phyloP scores from a whole-genome alignment of 2,113 vertebrate species.

The Chaenogobius annularis region DNA sequence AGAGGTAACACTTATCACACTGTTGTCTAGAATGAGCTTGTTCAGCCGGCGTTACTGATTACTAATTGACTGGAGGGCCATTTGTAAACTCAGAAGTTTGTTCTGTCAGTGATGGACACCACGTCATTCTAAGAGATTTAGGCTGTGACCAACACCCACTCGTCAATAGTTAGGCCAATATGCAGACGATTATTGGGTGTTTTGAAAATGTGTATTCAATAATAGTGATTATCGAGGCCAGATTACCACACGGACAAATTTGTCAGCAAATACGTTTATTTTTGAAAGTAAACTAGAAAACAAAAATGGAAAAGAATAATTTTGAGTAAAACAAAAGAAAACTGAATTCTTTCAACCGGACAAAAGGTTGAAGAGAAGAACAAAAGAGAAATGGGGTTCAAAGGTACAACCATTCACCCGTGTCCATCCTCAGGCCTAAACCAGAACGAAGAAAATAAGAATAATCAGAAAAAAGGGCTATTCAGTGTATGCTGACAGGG shows the following conservation, averaged over 20 bases:
- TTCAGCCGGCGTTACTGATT: slow-evolving; percentile 70
- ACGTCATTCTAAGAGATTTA: slow-evolving; percentile 48
- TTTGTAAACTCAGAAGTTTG: slow-evolving; percentile 59
- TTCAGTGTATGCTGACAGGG: no score
- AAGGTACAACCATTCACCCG: no score
- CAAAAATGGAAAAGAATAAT: no score
- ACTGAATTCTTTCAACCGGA: no score
- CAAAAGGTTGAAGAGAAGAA: no score
- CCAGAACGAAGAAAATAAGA: no score
- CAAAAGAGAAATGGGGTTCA: no score
- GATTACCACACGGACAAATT: neutral
- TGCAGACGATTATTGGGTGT: neutral
- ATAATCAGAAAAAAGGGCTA: no score
- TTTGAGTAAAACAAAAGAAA: no score
- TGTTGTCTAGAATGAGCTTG: slow-evolving; percentile 64
- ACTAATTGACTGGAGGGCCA: slow-evolving; percentile 56
- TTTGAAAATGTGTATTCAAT: neutral
- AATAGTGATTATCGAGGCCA: neutral
- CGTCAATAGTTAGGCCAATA: neutral
- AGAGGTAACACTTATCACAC: slow-evolving; percentile 69
- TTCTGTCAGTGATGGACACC: slow-evolving; percentile 57
- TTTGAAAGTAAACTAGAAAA: no score
- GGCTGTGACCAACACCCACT: slow-evolving; percentile 2
- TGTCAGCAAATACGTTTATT: neutral
- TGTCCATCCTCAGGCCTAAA: no score